Evolutionary conservation across 2,888 invertebrate genomes (phyloP).

Genomic region (Zygogramma bicolorata): DNA sequence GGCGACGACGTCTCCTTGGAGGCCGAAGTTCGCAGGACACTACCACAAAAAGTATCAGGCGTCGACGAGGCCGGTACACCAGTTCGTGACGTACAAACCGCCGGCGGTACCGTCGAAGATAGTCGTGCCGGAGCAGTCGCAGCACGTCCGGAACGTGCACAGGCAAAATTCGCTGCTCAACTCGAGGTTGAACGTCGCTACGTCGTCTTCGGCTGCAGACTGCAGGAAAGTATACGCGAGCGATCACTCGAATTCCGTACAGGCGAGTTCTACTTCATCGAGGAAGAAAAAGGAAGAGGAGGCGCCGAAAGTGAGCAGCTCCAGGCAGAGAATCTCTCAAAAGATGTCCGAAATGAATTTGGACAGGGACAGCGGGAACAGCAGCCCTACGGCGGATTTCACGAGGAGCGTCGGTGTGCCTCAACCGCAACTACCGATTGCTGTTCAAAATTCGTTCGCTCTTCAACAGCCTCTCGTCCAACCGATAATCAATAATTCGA

Average conservation of each 20-base stretch:
- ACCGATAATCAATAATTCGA: no score
- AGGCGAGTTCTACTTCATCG: neutral
- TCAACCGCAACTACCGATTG: neutral
- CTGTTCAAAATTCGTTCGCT: no score
- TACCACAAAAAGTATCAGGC: conserved; percentile 44
- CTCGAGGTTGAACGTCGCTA: conserved; percentile 22
- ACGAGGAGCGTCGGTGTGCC: conserved; percentile 28
- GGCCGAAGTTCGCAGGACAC: conserved; percentile 50
- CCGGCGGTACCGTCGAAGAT: no score
- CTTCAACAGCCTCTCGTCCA: neutral
- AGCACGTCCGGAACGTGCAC: neutral
- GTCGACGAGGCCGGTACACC: no score
- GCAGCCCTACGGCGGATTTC: conserved; percentile 48
- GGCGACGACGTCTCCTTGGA: conserved; percentile 54
- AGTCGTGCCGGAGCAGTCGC: conserved; percentile 42
- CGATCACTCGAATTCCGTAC: neutral
- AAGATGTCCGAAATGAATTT: conserved; percentile 55
- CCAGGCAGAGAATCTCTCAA: conserved; percentile 51
- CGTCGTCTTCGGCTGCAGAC: neutral
- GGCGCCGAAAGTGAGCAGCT: conserved; percentile 35
- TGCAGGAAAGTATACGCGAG: neutral
- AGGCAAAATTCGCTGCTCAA: conserved; percentile 11
- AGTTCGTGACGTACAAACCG: conserved; percentile 52
- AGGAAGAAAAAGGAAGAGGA: neutral
- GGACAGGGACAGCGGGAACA: conserved; percentile 56